Percentiles rank a stretch among this genome's conserved stretches.
phyloP scores from a whole-genome alignment of 2,113 vertebrate species.

The Oostethus manadensis region DNA sequence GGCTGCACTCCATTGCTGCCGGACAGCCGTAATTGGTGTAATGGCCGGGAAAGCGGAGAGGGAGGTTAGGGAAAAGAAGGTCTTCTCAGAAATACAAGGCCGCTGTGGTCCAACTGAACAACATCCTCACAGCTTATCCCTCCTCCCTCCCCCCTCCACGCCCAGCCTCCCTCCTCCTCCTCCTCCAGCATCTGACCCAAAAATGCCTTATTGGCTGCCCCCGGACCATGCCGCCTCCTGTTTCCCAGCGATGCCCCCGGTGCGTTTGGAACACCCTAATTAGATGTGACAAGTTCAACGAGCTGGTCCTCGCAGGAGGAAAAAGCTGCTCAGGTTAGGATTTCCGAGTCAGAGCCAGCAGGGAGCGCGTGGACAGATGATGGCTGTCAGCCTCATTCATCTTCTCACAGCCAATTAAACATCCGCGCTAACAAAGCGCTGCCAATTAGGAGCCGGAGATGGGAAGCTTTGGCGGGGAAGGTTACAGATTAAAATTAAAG shows the following conservation, averaged over 20 bases:
- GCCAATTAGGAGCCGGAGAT: slow-evolving; percentile 45
- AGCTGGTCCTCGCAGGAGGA: slow-evolving; percentile 83
- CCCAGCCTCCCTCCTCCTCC: not conserved
- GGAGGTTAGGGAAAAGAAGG: slow-evolving; percentile 33
- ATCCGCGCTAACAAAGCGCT: slow-evolving; percentile 48
- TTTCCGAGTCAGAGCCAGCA: slow-evolving; percentile 93
- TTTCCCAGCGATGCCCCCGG: slow-evolving; percentile 70
- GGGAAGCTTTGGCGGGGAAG: slow-evolving; percentile 14
- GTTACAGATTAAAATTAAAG: too few relatives aligned
- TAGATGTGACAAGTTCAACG: slow-evolving; percentile 97
- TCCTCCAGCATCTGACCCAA: slow-evolving; percentile 58
- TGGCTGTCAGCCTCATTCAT: slow-evolving; percentile 76
- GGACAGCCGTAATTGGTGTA: slow-evolving; percentile 64
- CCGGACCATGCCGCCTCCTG: slow-evolving; percentile 69
- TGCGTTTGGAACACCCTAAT: slow-evolving; percentile 84
- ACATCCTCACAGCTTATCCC: slow-evolving; percentile 35
- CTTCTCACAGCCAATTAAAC: slow-evolving; percentile 68
- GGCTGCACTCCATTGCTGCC: slow-evolving; percentile 52
- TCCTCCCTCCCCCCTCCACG: not conserved
- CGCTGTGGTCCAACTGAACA: slow-evolving; percentile 59
- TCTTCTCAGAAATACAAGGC: slow-evolving; percentile 58
- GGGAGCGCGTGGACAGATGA: slow-evolving; percentile 74
- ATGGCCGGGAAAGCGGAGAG: slow-evolving; percentile 34
- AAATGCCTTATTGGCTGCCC: slow-evolving; percentile 69
- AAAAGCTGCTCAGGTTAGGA: slow-evolving; percentile 86